Conservation (phyloP, 2,797 vertebrate genomes). For the Enteromius mattozi region DNA sequence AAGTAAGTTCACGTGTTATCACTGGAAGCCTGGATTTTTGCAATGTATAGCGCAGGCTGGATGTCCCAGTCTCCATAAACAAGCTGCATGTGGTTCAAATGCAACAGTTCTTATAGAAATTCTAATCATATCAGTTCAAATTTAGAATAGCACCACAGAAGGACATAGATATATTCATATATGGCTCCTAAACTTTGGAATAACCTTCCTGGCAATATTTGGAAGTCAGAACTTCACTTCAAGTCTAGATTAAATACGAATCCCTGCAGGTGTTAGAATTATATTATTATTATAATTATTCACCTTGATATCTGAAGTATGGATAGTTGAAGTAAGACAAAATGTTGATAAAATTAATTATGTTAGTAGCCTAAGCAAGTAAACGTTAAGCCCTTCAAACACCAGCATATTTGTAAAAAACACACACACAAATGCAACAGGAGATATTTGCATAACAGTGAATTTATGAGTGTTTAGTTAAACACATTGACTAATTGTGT, state of each 20-base stretch:
- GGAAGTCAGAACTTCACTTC: background rate
- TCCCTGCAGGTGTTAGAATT: background rate
- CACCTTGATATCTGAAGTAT: background rate
- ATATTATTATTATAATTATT: background rate
- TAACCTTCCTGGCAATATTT: background rate
- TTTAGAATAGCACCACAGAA: background rate
- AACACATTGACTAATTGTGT: slow-evolving; percentile 68
- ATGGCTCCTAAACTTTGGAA: background rate
- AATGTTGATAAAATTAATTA: background rate
- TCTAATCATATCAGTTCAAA: background rate
- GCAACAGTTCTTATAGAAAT: background rate
- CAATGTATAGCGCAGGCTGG: background rate
- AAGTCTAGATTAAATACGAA: background rate
- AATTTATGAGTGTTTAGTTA: slow-evolving; percentile 68
- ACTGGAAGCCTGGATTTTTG: background rate
- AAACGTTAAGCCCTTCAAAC: background rate
- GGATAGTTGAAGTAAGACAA: background rate
- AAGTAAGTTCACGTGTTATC: background rate
- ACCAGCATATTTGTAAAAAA: background rate
- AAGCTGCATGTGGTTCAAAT: background rate
- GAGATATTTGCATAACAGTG: slow-evolving; percentile 60
- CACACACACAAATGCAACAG: slow-evolving; percentile 41
- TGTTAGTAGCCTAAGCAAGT: background rate
- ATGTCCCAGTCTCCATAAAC: background rate
- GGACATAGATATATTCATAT: background rate